Evolutionary conservation across 2,797 vertebrate genomes (phyloP).

Genomic region (Alca torda): DNA sequence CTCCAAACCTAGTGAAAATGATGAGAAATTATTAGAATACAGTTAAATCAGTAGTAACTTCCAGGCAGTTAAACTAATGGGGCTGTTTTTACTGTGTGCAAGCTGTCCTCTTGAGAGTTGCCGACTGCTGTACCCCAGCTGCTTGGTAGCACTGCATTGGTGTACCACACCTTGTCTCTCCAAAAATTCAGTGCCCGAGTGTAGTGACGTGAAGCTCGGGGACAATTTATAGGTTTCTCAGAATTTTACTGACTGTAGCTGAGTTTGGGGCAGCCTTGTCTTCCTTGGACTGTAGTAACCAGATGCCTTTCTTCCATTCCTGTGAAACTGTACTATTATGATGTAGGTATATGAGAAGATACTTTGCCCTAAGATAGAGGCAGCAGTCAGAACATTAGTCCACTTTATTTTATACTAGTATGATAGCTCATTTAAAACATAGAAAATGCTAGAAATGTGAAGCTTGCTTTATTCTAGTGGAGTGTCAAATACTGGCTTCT

Average conservation of each 20-base stretch:
- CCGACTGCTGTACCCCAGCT: background rate
- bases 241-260: background rate
- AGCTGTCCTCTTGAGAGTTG: background rate
- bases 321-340: background rate
- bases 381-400: background rate
- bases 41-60: constrained; percentile 6
- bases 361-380: background rate
- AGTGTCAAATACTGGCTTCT: background rate
- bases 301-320: background rate
- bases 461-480: background rate
- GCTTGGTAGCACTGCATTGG: background rate
- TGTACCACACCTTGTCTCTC: background rate
- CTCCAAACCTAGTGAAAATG: too few species aligned
- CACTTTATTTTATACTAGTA: background rate
- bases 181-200: background rate
- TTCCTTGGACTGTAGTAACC: background rate
- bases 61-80: background rate
- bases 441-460: background rate
- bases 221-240: background rate
- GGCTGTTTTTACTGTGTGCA: background rate
- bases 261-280: background rate
- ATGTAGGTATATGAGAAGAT: background rate
- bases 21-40: background rate
- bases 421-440: background rate
- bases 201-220: background rate